Percentiles rank a stretch among this genome's conserved stretches.
Conservation (phyloP, 2,888 invertebrate species). For the Aleiodes testaceus region DNA sequence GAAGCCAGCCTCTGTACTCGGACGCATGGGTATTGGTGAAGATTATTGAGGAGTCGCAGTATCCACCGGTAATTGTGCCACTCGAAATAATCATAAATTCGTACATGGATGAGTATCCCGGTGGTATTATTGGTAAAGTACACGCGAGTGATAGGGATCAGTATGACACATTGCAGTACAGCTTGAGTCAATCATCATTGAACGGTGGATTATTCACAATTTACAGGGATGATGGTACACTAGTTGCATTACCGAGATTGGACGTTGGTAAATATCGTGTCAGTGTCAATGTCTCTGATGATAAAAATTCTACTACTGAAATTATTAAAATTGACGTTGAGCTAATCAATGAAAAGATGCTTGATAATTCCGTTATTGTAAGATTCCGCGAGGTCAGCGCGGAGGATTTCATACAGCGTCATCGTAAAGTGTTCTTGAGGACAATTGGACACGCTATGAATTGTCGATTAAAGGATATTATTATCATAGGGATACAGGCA, state of each 20-base stretch:
- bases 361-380: slow-evolving; percentile 88
- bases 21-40: too few species aligned
- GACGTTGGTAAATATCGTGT: too few species aligned
- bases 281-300: too few species aligned
- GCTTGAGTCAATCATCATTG: slow-evolving; percentile 79
- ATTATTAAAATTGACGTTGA: too few species aligned
- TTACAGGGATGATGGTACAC: slow-evolving; percentile 85
- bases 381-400: slow-evolving; percentile 88
- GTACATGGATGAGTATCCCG: too few species aligned
- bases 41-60: too few species aligned
- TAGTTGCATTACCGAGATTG: too few species aligned
- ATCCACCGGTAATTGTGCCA: too few species aligned
- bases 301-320: too few species aligned
- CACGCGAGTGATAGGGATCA: slow-evolving; percentile 94
- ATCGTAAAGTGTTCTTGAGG: slow-evolving; percentile 88
- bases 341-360: too few species aligned
- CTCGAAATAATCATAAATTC: too few species aligned
- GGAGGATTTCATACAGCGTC: slow-evolving; percentile 88
- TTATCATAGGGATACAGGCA: slow-evolving; percentile 90
- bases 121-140: slow-evolving; percentile 90
- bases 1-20: too few species aligned
- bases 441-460: slow-evolving; percentile 86
- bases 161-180: slow-evolving; percentile 90
- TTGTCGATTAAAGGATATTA: slow-evolving; percentile 84
- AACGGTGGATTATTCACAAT: slow-evolving; percentile 85